These are phyloP conservation scores for Balaeniceps rex DNA, from an alignment of 2,113 vertebrate genomes.

Conservation along the genomic window DNA sequence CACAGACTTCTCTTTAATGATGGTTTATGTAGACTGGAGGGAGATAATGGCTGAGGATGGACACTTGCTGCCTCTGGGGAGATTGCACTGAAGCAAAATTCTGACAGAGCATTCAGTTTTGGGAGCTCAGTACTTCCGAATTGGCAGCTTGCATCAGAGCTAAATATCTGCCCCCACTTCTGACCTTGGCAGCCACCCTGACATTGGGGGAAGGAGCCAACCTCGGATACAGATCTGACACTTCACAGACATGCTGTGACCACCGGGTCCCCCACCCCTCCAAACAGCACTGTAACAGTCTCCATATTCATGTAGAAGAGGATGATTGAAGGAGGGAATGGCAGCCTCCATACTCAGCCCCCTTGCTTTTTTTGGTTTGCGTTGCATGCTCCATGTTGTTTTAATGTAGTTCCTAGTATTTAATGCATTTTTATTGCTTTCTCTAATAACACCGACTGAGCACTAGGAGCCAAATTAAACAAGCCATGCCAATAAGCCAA, in stretches of 20 bases:
- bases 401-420: conserved; percentile 39
- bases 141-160: not conserved
- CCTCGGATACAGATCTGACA: not conserved
- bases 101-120: not conserved
- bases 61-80: not conserved
- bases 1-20: not conserved
- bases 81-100: not conserved
- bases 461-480: conserved; percentile 53
- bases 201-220: not conserved
- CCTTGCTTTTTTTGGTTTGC: not conserved
- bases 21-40: not conserved
- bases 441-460: conserved; percentile 18
- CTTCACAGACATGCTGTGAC: not conserved
- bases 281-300: not conserved
- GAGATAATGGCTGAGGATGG: not conserved
- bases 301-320: not conserved
- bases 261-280: not conserved
- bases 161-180: not conserved
- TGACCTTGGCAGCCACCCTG: not conserved
- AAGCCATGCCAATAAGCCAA: conserved; percentile 34
- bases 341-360: not conserved
- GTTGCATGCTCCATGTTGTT: not conserved
- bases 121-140: not conserved
- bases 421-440: conserved; percentile 45
- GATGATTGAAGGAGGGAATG: not conserved